Evolutionary conservation across 2,888 invertebrate species (phyloP), one percentile per base, ranked within the genome.

Genomic region (Adineta ricciae): DNA sequence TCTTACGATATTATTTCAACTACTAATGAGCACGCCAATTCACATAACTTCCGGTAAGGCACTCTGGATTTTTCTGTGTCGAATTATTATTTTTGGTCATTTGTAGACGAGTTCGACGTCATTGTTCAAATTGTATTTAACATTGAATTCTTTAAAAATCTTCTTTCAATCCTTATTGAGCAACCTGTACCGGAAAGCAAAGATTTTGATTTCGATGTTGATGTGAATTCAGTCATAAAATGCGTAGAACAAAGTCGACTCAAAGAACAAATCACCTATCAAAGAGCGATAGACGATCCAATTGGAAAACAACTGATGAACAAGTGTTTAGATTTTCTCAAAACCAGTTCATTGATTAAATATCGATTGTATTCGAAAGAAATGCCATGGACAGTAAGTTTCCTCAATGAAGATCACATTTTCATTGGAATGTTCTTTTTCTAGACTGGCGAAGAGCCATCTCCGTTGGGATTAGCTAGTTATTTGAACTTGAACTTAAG

Each of bases 331-430:
- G 36, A 78, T 32, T 78, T 41, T 36, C 24, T 78, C 1, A 78
- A 78, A 78, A 41, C 24, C 1, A 7, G 38, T 5, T 38, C 73
- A 78, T 38, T 78, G 24, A 78, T 78, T 41, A 78, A 78, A 41
- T 78, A 78, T 78, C 73, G 73, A 78, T 78, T 78, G 4, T 78
- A 41, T 78, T 38, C 73, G 41, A 41, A 78, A 41, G 73, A 78
- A 78, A 78, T 78, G 73, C 73, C 73, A 24, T 78, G 73, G 73
- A 78, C 24, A 78, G 73, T 78, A 78, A 24, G 73, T 78, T 8
- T 46, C 11, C 8, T 46, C 5, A 8, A 46, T 11, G 11, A 24
- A 11, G 11, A 46, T 46, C 46, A 46, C 11, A 46, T 64, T 27
- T 9, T 64, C 46, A 46, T n/a, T 64, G 11, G 27, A 64, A 64